Conservation (phyloP, 2,888 invertebrate genomes). For the Oconnorella tubifera region DNA sequence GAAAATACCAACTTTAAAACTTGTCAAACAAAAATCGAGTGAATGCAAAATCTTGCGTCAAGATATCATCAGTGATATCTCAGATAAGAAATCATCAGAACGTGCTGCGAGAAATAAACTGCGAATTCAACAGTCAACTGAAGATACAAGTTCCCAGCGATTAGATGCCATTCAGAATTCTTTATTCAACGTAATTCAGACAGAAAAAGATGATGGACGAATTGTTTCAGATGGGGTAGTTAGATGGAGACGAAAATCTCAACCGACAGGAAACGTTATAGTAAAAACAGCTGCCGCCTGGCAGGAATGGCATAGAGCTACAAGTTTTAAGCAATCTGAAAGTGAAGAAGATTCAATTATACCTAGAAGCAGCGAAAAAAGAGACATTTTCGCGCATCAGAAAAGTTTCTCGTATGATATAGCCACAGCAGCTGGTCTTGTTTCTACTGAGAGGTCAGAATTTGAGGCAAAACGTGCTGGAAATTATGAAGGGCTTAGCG, state of each 20-base stretch:
- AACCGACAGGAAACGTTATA: constrained; percentile 1
- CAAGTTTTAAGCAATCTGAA: not conserved
- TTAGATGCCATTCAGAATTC: no score
- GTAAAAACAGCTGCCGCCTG: not conserved
- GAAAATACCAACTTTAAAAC: no score
- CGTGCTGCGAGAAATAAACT: no score
- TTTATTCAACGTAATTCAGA: not conserved
- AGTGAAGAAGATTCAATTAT: not conserved
- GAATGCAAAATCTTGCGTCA: no score
- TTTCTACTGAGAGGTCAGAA: not conserved
- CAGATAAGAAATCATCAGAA: no score
- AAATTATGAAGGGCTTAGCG: not conserved
- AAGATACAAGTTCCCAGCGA: no score
- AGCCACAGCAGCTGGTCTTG: constrained; percentile 3
- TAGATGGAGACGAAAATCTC: constrained; percentile 20
- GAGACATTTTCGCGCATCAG: constrained; percentile 25
- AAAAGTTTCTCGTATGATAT: constrained; percentile 32
- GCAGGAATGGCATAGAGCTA: not conserved
- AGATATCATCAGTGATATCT: no score
- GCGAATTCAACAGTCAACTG: no score
- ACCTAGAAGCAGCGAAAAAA: constrained; percentile 1
- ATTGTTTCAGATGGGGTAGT: constrained; percentile 26
- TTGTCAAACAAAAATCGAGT: no score
- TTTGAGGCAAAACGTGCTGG: not conserved
- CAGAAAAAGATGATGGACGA: not conserved